Evolutionary conservation across 2,113 vertebrate genomes (phyloP), one percentile per base, ranked within the genome.

Genomic region (Spea bombifrons): DNA sequence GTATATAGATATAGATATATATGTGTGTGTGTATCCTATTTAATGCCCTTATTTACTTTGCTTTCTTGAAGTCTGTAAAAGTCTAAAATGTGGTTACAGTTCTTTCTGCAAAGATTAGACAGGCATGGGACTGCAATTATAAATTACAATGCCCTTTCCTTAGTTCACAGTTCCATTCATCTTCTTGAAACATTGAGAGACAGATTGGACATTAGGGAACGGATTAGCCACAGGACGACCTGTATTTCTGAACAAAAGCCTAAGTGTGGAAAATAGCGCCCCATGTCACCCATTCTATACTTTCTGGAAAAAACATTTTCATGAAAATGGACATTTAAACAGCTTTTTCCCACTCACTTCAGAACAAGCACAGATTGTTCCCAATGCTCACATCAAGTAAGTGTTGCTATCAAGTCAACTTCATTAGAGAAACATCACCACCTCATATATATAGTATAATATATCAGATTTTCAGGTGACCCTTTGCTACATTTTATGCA

Each of bases 241-340:
- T 90, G 88, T 71, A 89, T 90, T 89, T 89, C 82, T 84, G 88
- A 88, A 92, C 84, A 89, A 90, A 90, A 89, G 84, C 85, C 78
- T 71, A 85, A 87, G 87, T 81, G 84, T 87, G 83, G 81, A 86
- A 85, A 88, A 81, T 65, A 55, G 85, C 87, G 86, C 84, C 84
- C 85, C 66, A 81, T 71, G 85, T 66, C 82, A 86, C 80, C 82
- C 76, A 83, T 86, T 89, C 87, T 88, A 85, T 64, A 81, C 77
- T 86, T 76, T 79, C 84, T 73, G 76, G 85, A 84, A 68, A 78
- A 84, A 78, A 65, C 70, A 84, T 85, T 85, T 69, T 88, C 82
- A 78, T 30, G 83, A 84, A 87, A 91, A 88, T 70, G 85, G 86
- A 86, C 76, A 80, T 87, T 88, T 90, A 85, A 90, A 86, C 57